Percentiles rank a stretch among this genome's conserved stretches.
Conservation (phyloP, 2,888 invertebrate species). For the Lutraria lutraria region DNA sequence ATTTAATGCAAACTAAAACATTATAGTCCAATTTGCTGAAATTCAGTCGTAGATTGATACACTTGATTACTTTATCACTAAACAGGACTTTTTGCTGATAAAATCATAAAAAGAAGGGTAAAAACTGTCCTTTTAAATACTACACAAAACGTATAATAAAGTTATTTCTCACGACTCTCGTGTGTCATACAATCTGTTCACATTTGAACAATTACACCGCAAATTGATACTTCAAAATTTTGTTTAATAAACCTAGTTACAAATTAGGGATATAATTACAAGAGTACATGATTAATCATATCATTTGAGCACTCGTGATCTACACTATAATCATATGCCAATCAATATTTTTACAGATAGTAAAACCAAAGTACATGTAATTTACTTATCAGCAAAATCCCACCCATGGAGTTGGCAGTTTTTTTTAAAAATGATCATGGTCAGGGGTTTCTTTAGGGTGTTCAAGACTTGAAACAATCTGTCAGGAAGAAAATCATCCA, state of each 20-base stretch:
- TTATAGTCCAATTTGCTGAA: background rate
- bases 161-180: slow-evolving; percentile 8
- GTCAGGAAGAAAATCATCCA: no score
- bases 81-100: background rate
- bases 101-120: background rate
- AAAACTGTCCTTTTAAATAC: background rate
- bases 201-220: background rate
- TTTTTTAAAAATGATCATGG: no score
- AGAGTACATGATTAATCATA: background rate
- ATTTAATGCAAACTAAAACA: no score
- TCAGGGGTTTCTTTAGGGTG: no score
- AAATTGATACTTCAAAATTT: background rate
- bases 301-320: background rate
- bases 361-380: no score
- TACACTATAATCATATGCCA: background rate
- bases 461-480: no score
- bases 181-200: background rate
- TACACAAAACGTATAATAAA: background rate
- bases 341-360: no score
- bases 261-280: background rate
- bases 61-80: background rate
- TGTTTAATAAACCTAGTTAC: background rate
- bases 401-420: no score
- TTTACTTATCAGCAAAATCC: no score
- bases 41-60: background rate